These are phyloP conservation scores for Ammospiza caudacuta DNA, from an alignment of 2,113 vertebrate species.

Conservation along the genomic window DNA sequence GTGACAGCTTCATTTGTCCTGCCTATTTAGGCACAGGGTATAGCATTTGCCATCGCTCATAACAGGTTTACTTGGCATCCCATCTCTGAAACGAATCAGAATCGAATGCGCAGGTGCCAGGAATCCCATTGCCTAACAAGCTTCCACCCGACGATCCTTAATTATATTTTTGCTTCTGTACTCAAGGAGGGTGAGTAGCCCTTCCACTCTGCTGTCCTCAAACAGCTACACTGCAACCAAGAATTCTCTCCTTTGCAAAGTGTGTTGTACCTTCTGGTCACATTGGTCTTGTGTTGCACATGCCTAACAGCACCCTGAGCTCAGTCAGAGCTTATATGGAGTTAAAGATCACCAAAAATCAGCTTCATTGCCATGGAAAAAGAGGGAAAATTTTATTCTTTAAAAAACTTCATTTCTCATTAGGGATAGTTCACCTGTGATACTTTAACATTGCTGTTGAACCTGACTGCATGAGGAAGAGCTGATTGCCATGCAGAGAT, in stretches of 20 bases:
- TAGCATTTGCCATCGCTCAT: neutral
- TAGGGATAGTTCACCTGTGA: neutral
- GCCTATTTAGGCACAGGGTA: neutral
- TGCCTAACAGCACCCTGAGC: neutral
- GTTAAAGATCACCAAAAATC: neutral
- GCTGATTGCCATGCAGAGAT: neutral
- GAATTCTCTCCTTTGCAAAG: neutral
- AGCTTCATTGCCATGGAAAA: neutral
- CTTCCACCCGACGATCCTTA: neutral
- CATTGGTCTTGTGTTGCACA: accelerated
- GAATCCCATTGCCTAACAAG: neutral
- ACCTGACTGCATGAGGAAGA: neutral
- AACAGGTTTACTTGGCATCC: neutral
- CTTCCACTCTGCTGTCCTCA: neutral
- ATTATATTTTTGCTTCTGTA: neutral
- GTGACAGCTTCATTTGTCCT: neutral
- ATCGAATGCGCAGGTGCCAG: neutral
- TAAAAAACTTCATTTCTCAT: neutral
- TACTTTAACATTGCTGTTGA: neutral
- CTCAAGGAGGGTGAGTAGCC: neutral
- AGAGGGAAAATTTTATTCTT: neutral
- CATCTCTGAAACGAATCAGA: neutral
- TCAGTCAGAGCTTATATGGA: neutral
- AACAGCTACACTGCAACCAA: neutral
- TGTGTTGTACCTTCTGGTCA: neutral